Evolutionary conservation across 2,888 invertebrate species (phyloP).

Genomic region (Lordiphosa fenestrarum): DNA sequence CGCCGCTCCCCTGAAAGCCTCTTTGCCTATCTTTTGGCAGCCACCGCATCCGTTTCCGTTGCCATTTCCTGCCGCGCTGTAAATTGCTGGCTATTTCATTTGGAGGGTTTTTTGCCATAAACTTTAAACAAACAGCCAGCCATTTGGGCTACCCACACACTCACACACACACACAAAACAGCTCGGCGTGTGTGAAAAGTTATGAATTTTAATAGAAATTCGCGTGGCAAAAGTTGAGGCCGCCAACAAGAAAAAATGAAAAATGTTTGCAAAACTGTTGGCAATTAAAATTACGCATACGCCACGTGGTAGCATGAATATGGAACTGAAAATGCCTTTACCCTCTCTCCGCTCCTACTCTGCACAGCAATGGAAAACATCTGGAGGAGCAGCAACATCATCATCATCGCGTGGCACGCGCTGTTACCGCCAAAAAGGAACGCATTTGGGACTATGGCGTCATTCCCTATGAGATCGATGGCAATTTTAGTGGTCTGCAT

Average conservation of each 20-base stretch:
- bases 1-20: not conserved
- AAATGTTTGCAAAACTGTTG: conserved; percentile 53
- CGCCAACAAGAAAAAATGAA: conserved; percentile 23
- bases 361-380: conserved; percentile 51
- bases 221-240: conserved; percentile 49
- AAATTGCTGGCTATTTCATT: conserved; percentile 68
- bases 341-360: not conserved
- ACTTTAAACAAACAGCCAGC: conserved; percentile 56
- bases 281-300: conserved; percentile 70
- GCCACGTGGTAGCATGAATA: conserved; percentile 43
- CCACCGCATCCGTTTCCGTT: conserved; percentile 62
- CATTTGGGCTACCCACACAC: conserved; percentile 35
- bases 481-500: conserved; percentile 96
- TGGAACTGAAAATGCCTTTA: conserved; percentile 17
- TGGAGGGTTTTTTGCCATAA: conserved; percentile 42
- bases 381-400: conserved; percentile 55
- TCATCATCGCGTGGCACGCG: conserved; percentile 85
- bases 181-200: conserved; percentile 51
- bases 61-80: conserved; percentile 60
- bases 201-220: conserved; percentile 70
- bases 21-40: conserved; percentile 20
- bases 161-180: conserved; percentile 5
- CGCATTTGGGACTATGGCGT: conserved; percentile 98
- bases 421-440: conserved; percentile 96
- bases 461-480: conserved; percentile 98